Conservation (phyloP, 2,113 vertebrate species). For the Thunnus maccoyii region DNA sequence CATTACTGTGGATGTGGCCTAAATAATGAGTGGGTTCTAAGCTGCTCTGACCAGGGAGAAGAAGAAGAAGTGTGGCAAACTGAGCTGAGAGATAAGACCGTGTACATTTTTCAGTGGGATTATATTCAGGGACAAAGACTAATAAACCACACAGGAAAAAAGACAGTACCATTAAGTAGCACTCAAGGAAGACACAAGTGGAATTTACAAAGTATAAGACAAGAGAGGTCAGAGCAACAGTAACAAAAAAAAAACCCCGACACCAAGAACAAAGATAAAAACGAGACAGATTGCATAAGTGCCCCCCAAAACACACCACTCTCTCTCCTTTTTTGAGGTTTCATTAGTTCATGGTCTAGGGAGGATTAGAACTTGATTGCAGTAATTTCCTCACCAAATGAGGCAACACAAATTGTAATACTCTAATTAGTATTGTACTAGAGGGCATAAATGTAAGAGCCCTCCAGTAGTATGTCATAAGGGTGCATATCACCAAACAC, state of each 20-base stretch:
- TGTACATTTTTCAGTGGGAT: constrained; percentile 9
- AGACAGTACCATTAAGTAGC: constrained; percentile 11
- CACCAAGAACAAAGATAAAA: not conserved
- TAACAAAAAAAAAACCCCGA: not conserved
- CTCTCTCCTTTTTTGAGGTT: constrained; percentile 29
- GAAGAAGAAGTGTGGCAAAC: constrained; percentile 1
- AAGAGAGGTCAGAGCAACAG: constrained; percentile 14
- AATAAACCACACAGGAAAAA: constrained; percentile 16
- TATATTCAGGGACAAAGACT: constrained; percentile 16
- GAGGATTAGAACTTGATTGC: constrained; percentile 66
- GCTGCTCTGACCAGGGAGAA: not conserved
- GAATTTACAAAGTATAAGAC: constrained; percentile 26
- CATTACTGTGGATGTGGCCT: not conserved
- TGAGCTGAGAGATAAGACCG: constrained; percentile 37
- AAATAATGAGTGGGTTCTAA: not conserved
- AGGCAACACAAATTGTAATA: constrained; percentile 71
- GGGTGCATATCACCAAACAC: constrained; percentile 8
- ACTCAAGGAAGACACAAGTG: not conserved
- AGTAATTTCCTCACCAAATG: constrained; percentile 73
- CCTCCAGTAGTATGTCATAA: constrained; percentile 27
- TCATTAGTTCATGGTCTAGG: constrained; percentile 53
- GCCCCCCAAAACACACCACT: not conserved
- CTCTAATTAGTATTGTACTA: constrained; percentile 63
- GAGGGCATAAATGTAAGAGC: constrained; percentile 44
- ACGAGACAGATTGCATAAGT: not conserved